These are phyloP conservation scores for Thereva nobilitata DNA, from an alignment of 2,888 invertebrate genomes.

Conservation along the genomic window DNA sequence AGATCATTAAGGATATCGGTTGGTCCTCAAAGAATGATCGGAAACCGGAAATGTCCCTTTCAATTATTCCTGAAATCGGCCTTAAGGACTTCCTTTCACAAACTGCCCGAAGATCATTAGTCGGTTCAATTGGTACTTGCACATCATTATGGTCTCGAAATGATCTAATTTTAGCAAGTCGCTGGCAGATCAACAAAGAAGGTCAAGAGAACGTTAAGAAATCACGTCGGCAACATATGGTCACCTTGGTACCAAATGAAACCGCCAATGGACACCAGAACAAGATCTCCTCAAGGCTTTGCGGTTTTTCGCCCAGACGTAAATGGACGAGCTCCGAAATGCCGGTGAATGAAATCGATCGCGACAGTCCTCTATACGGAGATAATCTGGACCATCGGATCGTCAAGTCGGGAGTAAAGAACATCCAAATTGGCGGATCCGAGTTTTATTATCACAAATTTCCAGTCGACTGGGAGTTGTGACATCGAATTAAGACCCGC, in stretches of 20 bases:
- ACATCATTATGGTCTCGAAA: neutral
- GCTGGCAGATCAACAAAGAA: slow-evolving; percentile 1
- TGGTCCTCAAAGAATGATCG: too few species aligned
- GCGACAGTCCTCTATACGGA: slow-evolving; percentile 5
- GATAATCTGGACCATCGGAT: slow-evolving; percentile 2
- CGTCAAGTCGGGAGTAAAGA: neutral
- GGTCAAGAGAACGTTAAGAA: neutral
- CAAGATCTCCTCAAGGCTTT: too few species aligned
- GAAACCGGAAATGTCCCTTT: too few species aligned
- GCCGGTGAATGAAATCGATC: slow-evolving; percentile 5
- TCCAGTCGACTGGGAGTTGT: neutral
- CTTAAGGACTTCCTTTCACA: too few species aligned
- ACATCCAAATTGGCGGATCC: slow-evolving; percentile 18
- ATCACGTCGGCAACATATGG: slow-evolving; percentile 26
- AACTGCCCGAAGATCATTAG: slow-evolving; percentile 10
- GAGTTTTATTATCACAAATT: slow-evolving; percentile 19
- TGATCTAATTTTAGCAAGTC: slow-evolving; percentile 10
- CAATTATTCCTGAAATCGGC: too few species aligned
- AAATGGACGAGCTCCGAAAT: neutral
- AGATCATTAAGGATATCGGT: too few species aligned
- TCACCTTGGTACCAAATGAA: slow-evolving; percentile 18
- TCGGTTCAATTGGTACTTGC: neutral
- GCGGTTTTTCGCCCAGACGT: too few species aligned
- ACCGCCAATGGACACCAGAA: neutral
- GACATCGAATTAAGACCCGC: too few species aligned